Percentiles rank a stretch among this genome's conserved stretches.
Evolutionary conservation across 2,113 vertebrate genomes (phyloP).

Genomic region (Anthoscopus minutus): DNA sequence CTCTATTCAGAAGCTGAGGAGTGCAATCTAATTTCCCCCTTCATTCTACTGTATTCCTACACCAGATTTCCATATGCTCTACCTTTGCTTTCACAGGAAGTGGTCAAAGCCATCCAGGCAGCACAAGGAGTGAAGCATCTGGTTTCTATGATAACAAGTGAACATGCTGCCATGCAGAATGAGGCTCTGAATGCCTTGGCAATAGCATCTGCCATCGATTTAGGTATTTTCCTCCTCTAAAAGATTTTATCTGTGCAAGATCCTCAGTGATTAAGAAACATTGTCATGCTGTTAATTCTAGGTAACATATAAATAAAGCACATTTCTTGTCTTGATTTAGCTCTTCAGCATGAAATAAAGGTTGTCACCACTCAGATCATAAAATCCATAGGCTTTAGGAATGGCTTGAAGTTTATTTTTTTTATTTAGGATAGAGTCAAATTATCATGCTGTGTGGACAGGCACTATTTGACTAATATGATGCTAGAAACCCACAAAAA

Average conservation of each 20-base stretch:
- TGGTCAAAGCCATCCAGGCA: constrained; percentile 78
- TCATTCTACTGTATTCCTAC: neutral
- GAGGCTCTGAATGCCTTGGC: constrained; percentile 84
- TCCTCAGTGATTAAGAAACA: neutral
- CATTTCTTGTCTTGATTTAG: neutral
- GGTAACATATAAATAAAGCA: neutral
- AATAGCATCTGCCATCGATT: constrained; percentile 78
- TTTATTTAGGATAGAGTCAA: neutral
- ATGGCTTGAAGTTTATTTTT: neutral
- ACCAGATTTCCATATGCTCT: neutral
- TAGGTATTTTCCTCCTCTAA: constrained; percentile 67
- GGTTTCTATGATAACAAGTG: constrained; percentile 82
- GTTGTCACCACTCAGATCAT: neutral
- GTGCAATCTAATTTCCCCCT: neutral
- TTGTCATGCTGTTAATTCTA: neutral
- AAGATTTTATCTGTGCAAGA: neutral
- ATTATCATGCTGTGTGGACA: neutral
- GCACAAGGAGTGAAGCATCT: constrained; percentile 81
- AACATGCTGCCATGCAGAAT: constrained; percentile 85
- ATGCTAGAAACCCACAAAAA: neutral
- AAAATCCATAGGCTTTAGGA: neutral
- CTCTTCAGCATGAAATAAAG: neutral
- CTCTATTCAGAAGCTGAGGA: neutral
- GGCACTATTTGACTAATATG: neutral
- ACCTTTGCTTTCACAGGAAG: constrained; percentile 72